Base-by-base conservation (phyloP, 2,113 vertebrate genomes). In the Mellivora capensis region DNA sequence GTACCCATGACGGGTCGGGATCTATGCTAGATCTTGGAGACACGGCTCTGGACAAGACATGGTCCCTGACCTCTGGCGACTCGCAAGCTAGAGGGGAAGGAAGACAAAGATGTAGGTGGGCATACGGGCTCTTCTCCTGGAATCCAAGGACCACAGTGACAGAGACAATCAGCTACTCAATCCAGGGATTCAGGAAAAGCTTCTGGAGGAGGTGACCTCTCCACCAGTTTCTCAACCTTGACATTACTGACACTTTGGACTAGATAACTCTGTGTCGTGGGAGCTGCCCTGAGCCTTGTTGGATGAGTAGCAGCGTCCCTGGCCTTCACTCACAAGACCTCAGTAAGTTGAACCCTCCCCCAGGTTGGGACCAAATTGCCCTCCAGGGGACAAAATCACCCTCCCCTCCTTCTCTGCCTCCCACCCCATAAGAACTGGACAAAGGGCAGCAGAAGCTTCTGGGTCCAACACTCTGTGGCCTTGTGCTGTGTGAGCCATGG, bases 391-490 rank as follows among this genome's bases (percentile, higher is more conserved):
- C 9, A 59, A 71, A 84, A 72, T 59, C 13, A 1, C 2, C 59
- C 1, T 14, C 14, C 37, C 29, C 47, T 29, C 20, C 39, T 1
- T 59, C 27, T 71, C 44, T 29, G 29, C 13, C 27, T 10, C 17
- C 57, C 27, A 54, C 27, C 13, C 49, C 47, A 1, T 9, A 34
- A 87, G 47, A 83, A 44, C 37, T 49, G 42, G 76, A 37, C 27
- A 59, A 52, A 79, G 11, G 52, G 25, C 1, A 14, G 17, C 0
- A 10, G 83, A 54, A 47, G 27, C 4, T 61, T 82, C 79, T 27
- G 23, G 80, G 25, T 21, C 2, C 20, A 3, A 0, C 0, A 0
- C 20, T 7, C 67, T 17, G 20, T 10, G 17, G n/a, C 20, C 62
- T 64, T 9, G 12, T 2, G 18, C 29, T 34, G 37, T 23, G 20